A percentile compares a stretch with the other conserved stretches of the same genome.
phyloP scores from a whole-genome alignment of 2,888 invertebrate species.

The Adineta ricciae region DNA sequence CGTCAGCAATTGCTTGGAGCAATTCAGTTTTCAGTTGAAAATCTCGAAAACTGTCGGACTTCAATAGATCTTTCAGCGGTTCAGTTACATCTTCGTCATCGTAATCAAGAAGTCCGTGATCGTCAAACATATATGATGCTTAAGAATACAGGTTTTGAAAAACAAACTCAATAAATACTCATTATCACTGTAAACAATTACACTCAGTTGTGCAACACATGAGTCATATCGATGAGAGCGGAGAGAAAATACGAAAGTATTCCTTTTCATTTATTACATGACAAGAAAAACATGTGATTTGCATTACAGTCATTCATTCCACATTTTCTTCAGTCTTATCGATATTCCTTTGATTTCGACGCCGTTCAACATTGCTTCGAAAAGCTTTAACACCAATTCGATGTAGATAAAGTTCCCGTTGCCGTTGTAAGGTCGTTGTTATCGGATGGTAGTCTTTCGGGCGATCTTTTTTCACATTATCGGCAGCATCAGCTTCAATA shows the following conservation, averaged over 20 bases:
- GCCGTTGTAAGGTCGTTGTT: conserved; percentile 24
- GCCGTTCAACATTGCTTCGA: too few species aligned
- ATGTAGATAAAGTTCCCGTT: conserved; percentile 21
- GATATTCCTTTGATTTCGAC: too few species aligned
- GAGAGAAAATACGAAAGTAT: too few species aligned
- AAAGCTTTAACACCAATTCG: too few species aligned
- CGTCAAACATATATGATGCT: background rate
- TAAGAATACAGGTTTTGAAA: too few species aligned
- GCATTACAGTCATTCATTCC: too few species aligned
- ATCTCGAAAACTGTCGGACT: conserved; percentile 92
- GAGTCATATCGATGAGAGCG: too few species aligned
- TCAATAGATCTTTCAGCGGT: background rate
- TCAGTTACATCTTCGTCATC: background rate
- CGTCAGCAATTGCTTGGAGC: conserved; percentile 88
- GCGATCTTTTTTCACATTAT: conserved; percentile 23
- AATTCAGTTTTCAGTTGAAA: conserved; percentile 84
- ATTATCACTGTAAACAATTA: background rate
- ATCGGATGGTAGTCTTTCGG: conserved; percentile 25
- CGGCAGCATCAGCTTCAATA: background rate
- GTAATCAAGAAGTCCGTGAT: background rate
- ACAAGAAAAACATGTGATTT: too few species aligned
- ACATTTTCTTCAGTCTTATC: too few species aligned
- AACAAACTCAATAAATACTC: background rate
- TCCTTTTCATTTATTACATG: too few species aligned
- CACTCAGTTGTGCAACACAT: too few species aligned